Evolutionary conservation across 2,113 vertebrate genomes (phyloP), one percentile per base, ranked within the genome.

Genomic region (Mixornis gularis): DNA sequence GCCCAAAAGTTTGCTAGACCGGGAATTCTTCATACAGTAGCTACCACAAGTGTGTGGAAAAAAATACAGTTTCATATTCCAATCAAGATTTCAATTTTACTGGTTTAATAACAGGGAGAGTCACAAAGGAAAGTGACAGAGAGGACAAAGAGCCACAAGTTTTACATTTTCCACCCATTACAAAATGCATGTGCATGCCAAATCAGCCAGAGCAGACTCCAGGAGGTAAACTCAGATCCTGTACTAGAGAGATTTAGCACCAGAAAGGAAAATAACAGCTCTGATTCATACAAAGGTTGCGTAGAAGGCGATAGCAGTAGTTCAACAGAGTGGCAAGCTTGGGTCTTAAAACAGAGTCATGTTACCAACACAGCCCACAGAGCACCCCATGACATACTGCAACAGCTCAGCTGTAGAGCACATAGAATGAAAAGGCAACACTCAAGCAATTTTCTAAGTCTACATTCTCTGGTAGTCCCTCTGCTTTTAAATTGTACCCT

Each of bases 121-220:
- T 38, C 6, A 0, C 41, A 89, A 86, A 56, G 66, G 48, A 69
- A 87, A 89, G 66, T 29, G 74, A 82, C 52, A 62, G 55, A 74
- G 68, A 65, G 52, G 87, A 89, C 65, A 81, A 91, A 92, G 43
- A 71, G 49, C 11, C n/a, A 16, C 27, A 76, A 56, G 63, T 80
- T 96, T 74, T 79, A 83, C 82, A 72, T 90, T 90, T 71, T 82
- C 79, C 38, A 71, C 20, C 43, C 62, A 76, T 72, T 85, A 91
- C 66, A 60, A 82, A 73, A 79, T 1, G 7, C 59, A 17, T 9
- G 4, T 18, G 30, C 36, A 8, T 49, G 82, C 81, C 90, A 92
- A 48, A 80, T 86, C 41, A 72, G 80, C 38, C 8, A 13, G 58
- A 72, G 10, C 34, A 73, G 22, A 63, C 43, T 34, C 17, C 87